A percentile compares a stretch with the other conserved stretches of the same genome.
phyloP scores from a whole-genome alignment of 2,888 invertebrate species.

The Iphiclides podalirius region DNA sequence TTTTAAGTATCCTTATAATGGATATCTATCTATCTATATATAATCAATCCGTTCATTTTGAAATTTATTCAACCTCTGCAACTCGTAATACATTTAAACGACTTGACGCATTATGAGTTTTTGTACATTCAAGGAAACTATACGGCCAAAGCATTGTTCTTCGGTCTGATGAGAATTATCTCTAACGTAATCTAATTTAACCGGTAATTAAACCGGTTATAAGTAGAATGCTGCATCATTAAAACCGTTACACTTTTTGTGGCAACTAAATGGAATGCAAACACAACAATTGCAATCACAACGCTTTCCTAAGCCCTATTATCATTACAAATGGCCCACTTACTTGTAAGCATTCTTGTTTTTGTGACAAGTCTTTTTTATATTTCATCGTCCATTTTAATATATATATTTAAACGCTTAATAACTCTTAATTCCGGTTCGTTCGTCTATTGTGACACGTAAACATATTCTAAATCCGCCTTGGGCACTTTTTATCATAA shows the following conservation, averaged over 20 bases:
- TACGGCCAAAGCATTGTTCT: slow-evolving; percentile 15
- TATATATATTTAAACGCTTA: too few species aligned
- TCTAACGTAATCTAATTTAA: slow-evolving; percentile 11
- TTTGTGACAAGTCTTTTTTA: too few species aligned
- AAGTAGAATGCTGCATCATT: neutral
- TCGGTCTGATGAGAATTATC: slow-evolving; percentile 7
- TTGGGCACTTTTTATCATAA: too few species aligned
- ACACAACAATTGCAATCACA: neutral
- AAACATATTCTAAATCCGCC: too few species aligned
- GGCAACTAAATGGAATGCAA: neutral
- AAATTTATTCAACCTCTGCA: neutral
- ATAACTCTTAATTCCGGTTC: too few species aligned
- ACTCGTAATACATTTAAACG: slow-evolving; percentile 8
- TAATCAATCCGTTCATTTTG: too few species aligned
- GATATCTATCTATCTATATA: too few species aligned
- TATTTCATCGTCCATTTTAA: too few species aligned
- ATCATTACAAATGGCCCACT: neutral
- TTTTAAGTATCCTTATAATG: too few species aligned
- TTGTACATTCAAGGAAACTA: slow-evolving; percentile 18
- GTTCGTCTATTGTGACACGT: too few species aligned
- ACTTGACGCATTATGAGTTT: neutral
- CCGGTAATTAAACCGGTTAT: slow-evolving; percentile 13
- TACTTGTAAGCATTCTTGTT: neutral
- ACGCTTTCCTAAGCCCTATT: neutral
- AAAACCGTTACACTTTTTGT: slow-evolving; percentile 8